Conservation (phyloP, 2,797 vertebrate genomes). For the Calcarius lapponicus region DNA sequence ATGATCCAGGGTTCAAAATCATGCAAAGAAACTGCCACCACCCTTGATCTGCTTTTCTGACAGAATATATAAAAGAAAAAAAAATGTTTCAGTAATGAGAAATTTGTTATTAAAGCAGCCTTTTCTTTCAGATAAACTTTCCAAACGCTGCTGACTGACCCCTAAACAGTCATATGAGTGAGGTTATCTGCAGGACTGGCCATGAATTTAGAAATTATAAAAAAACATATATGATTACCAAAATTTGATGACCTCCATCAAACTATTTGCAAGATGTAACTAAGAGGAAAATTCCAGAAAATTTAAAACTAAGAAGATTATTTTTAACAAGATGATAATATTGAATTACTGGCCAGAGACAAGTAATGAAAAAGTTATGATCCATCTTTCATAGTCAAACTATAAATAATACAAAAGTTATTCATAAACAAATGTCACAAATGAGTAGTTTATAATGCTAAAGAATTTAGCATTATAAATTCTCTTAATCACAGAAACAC, state of each 20-base stretch:
- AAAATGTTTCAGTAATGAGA: background rate
- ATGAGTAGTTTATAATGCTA: background rate
- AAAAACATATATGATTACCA: background rate
- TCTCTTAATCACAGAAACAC: background rate
- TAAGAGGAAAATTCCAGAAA: background rate
- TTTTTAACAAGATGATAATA: background rate
- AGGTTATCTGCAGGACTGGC: background rate
- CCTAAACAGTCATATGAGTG: background rate
- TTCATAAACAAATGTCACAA: slow-evolving; percentile 1
- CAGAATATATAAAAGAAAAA: background rate
- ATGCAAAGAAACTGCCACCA: background rate
- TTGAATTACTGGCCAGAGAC: background rate
- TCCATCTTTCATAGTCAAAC: background rate
- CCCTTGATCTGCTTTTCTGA: background rate
- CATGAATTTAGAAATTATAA: background rate
- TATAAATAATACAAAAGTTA: background rate
- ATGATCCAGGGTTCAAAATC: background rate
- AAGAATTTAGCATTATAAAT: background rate
- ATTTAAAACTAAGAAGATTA: background rate
- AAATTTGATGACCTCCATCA: background rate
- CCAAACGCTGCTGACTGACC: background rate
- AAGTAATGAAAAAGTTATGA: background rate
- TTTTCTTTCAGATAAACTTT: background rate
- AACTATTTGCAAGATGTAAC: background rate
- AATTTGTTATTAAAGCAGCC: background rate